A percentile compares a stretch with the other conserved stretches of the same genome.
Conservation (phyloP, 2,797 vertebrate genomes). For the Trichosurus vulpecula region DNA sequence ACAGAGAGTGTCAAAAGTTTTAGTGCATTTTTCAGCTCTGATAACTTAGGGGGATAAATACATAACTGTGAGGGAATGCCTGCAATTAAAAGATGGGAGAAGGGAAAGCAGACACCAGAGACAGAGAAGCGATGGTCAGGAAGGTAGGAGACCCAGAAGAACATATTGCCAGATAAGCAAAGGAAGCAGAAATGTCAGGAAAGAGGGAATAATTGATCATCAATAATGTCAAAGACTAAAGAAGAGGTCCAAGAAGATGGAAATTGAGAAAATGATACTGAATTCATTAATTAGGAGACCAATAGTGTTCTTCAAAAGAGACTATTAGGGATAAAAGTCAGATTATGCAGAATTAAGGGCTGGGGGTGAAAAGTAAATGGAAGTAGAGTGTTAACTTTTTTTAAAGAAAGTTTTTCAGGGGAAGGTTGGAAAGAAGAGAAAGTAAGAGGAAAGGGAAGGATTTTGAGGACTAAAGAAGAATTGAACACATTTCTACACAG, state of each 20-base stretch:
- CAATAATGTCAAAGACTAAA: not conserved
- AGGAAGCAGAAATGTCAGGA: not conserved
- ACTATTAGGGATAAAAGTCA: not conserved
- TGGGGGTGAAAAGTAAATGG: not conserved
- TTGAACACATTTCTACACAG: not conserved
- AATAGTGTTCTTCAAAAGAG: not conserved
- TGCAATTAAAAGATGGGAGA: not conserved
- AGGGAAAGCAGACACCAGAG: not conserved
- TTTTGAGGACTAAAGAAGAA: not conserved
- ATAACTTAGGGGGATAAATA: not conserved
- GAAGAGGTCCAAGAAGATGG: not conserved
- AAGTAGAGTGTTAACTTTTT: not conserved
- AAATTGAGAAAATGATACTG: not conserved
- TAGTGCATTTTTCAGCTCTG: not conserved
- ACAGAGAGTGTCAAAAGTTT: not conserved
- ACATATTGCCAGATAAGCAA: not conserved
- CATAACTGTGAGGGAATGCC: not conserved
- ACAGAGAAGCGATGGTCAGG: not conserved
- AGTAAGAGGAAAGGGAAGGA: not conserved
- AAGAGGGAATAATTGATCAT: not conserved
- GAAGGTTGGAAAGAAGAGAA: not conserved
- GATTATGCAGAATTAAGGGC: not conserved
- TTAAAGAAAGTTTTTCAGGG: not conserved
- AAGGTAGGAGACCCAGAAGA: not conserved
- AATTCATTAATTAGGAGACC: not conserved